These are phyloP conservation scores for Alsophila aescularia DNA, from an alignment of 2,888 invertebrate genomes.

Conservation along the genomic window DNA sequence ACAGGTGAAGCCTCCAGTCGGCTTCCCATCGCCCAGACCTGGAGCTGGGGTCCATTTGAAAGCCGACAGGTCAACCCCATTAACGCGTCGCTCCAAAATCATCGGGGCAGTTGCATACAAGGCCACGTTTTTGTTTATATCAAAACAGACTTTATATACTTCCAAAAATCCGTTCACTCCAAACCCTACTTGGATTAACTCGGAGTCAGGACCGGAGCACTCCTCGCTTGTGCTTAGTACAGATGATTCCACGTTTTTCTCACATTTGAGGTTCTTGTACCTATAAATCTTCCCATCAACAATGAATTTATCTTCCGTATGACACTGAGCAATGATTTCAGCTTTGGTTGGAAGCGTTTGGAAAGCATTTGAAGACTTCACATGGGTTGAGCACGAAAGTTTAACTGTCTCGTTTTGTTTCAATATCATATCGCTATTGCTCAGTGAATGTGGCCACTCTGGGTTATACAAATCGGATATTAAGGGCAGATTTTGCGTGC, in stretches of 20 bases:
- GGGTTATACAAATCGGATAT: not conserved
- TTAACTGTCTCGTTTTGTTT: conserved; percentile 12
- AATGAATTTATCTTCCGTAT: conserved; percentile 28
- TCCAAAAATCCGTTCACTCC: conserved; percentile 21
- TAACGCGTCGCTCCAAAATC: not conserved
- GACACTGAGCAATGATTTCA: conserved; percentile 28
- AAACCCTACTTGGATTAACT: conserved; percentile 26
- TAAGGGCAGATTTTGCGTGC: conserved; percentile 6
- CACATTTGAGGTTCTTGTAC: conserved; percentile 29
- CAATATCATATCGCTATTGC: conserved; percentile 5
- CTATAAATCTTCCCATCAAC: conserved; percentile 24
- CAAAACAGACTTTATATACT: conserved; percentile 29
- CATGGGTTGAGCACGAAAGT: conserved; percentile 22
- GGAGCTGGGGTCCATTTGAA: conserved; percentile 9
- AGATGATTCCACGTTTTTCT: conserved; percentile 14
- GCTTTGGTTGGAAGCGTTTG: conserved; percentile 15
- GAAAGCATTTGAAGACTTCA: conserved; percentile 24
- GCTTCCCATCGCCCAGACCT: conserved; percentile 5
- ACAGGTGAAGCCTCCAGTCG: conserved; percentile 10
- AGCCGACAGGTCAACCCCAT: conserved; percentile 2
- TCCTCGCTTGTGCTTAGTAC: conserved; percentile 5
- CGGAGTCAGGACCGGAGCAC: conserved; percentile 12
- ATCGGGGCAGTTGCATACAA: conserved; percentile 9
- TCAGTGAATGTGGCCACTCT: not conserved
- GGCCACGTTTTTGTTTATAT: conserved; percentile 6